Evolutionary conservation across 2,888 invertebrate genomes (phyloP).

Genomic region (Nephrotoma guestfalica): DNA sequence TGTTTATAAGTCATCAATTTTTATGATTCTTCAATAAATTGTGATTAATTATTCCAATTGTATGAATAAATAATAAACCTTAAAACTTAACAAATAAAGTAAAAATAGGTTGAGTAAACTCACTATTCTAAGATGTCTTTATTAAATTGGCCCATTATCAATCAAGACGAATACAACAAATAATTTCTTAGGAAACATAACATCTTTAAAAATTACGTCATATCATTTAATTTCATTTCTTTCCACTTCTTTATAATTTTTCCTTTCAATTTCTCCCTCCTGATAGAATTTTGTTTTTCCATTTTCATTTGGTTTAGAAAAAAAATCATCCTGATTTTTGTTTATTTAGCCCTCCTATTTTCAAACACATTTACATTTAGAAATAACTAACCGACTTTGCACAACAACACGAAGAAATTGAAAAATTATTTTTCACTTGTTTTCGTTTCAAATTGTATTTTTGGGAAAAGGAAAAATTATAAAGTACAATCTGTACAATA

Average conservation of each 20-base stretch:
- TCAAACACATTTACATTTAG: not conserved
- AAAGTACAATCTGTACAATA: not conserved
- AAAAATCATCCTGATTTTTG: not conserved
- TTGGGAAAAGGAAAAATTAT: not conserved
- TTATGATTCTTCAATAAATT: too few relatives aligned
- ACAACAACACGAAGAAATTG: not conserved
- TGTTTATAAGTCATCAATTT: too few relatives aligned
- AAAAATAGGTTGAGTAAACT: too few relatives aligned
- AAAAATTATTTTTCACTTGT: not conserved
- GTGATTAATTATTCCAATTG: too few relatives aligned
- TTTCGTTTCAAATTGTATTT: not conserved
- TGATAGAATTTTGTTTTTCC: not conserved
- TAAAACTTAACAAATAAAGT: too few relatives aligned
- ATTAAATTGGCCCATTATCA: too few relatives aligned
- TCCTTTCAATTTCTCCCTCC: not conserved
- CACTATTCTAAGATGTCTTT: too few relatives aligned
- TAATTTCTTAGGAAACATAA: not conserved
- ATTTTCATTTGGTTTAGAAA: not conserved
- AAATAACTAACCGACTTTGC: not conserved
- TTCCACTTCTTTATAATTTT: not conserved
- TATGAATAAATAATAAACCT: too few relatives aligned
- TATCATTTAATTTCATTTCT: not conserved
- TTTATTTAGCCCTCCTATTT: not conserved
- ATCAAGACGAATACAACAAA: too few relatives aligned
- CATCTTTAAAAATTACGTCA: not conserved